Base-by-base conservation (phyloP, 2,888 invertebrate genomes). In the Drosophila meridiana region DNA sequence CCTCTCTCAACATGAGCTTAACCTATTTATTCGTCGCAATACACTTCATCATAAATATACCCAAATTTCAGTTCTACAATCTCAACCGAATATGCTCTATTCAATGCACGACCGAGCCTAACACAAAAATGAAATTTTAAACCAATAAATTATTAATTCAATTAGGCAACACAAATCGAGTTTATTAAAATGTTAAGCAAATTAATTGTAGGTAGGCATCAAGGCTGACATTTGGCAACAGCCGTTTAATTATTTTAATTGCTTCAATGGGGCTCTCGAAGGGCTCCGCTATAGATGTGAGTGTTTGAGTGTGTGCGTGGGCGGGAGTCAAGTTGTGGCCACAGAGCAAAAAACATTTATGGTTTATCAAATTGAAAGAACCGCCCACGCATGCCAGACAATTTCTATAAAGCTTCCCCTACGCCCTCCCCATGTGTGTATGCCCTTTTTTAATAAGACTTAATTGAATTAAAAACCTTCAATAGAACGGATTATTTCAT, bases 171-270 rank as follows among this genome's bases (percentile, higher is more conserved):
- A 20, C 11, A 56, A 47, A 47, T 43, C 34, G 42, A 48, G 42
- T 56, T 30, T 28, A 56, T 56, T 42, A 56, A 56, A 42, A 56
- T 42, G 40, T 30, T 56, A 42, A 60, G 36, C 52, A 53, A 48
- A 62, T 67, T n/a, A 61, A 64, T 42, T 52, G 62, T 68, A 76
- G 59, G 30, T 61, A 58, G 62, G 45, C 45, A 2, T 9, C 53
- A 34, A 28, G 48, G 34, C 53, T 55, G 28, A 7, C 36, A 55
- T 55, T 77, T 59, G 65, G 69, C 79, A 78, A 76, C 69, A 52
- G 52, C 43, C 34, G 47, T 64, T 68, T 61, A 57, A 48, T 75
- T 75, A 60, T 60, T 71, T 78, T 69, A 76, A 76, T 80, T 76
- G 76, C 58, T 66, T 56, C 80, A 69, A 32, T 38, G 38, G 53